Percentiles rank a stretch among this genome's conserved stretches.
phyloP scores from a whole-genome alignment of 2,797 vertebrate genomes.

The Thalassophryne amazonica region DNA sequence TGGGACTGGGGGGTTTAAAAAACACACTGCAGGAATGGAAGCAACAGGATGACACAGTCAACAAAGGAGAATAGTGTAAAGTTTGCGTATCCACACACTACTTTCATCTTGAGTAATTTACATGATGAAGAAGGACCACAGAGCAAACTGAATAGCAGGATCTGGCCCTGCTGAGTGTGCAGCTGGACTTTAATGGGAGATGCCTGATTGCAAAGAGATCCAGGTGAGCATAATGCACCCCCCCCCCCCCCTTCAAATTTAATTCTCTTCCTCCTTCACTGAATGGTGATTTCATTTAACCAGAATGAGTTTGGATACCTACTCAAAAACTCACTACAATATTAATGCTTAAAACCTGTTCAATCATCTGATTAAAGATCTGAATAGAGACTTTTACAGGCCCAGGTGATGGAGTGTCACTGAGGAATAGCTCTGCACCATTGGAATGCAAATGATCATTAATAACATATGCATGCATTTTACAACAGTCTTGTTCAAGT shows the following conservation, averaged over 20 bases:
- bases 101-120: no score
- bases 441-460: conserved; percentile 67
- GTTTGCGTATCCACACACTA: no score
- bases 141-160: no score
- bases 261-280: conserved; percentile 2
- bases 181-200: conserved; percentile 34
- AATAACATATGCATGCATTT: conserved; percentile 62
- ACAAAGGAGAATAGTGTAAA: no score
- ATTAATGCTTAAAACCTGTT: conserved; percentile 72
- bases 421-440: conserved; percentile 56
- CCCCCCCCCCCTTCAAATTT: not conserved
- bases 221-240: conserved; percentile 51
- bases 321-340: conserved; percentile 34
- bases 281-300: conserved; percentile 13
- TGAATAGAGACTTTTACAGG: conserved; percentile 54
- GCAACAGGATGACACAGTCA: no score
- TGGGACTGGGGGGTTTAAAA: no score
- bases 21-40: no score
- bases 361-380: conserved; percentile 58
- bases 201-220: conserved; percentile 68
- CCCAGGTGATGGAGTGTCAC: conserved; percentile 63
- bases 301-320: conserved; percentile 50
- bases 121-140: no score
- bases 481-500: conserved; percentile 52
- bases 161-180: not conserved